A percentile compares a stretch with the other conserved stretches of the same genome.
phyloP scores from a whole-genome alignment of 2,113 vertebrate genomes.

The Neodon shergylaensis region DNA sequence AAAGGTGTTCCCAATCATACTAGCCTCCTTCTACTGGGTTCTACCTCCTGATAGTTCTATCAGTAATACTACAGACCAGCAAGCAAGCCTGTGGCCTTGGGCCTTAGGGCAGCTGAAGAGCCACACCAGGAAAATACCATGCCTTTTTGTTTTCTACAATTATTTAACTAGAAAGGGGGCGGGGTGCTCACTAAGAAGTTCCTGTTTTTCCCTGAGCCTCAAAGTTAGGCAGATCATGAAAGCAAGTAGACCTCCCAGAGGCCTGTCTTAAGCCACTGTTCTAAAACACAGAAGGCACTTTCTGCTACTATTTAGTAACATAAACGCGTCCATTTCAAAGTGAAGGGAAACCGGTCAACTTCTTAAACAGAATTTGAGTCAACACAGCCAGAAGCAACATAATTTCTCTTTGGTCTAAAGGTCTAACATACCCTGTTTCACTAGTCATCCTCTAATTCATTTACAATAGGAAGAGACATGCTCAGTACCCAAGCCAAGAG shows the following conservation, averaged over 20 bases:
- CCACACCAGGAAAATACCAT: neutral
- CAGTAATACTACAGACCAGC: neutral
- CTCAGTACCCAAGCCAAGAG: neutral
- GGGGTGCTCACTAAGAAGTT: rapidly evolving
- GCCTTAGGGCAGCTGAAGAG: neutral
- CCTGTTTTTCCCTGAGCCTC: neutral
- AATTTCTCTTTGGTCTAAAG: neutral
- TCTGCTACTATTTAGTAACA: neutral
- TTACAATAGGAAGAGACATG: neutral
- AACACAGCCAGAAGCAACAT: neutral
- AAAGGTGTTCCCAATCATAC: neutral
- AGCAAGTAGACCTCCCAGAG: neutral
- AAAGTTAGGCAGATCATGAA: neutral
- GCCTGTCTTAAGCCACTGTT: neutral
- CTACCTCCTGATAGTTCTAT: neutral
- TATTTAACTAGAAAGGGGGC: neutral
- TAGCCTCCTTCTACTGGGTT: neutral
- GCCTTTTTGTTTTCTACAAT: neutral
- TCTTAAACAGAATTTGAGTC: neutral
- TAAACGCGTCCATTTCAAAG: neutral
- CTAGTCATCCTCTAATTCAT: neutral
- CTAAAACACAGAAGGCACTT: neutral
- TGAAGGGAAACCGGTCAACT: neutral
- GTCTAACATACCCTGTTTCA: neutral
- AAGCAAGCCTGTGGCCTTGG: neutral